Conservation (phyloP, 2,888 invertebrate species). For the Rhingia rostrata region DNA sequence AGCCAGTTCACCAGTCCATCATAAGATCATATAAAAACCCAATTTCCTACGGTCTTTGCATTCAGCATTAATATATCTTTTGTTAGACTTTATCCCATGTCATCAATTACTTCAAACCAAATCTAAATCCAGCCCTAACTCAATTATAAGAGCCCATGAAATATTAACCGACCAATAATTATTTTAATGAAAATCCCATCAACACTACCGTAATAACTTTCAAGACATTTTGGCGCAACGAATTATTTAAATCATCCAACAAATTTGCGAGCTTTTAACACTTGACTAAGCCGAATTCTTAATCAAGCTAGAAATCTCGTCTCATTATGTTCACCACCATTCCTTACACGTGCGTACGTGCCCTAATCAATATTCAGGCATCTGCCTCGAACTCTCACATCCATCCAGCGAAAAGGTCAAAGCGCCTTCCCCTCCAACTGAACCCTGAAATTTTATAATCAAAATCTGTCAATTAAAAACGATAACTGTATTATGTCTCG, state of each 20-base stretch:
- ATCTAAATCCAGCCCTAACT: no score
- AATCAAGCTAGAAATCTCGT: conserved; percentile 12
- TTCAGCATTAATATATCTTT: no score
- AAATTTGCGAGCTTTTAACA: conserved; percentile 25
- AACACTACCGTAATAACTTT: not conserved
- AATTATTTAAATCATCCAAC: conserved; percentile 18
- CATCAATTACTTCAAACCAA: no score
- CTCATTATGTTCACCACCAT: conserved; percentile 17
- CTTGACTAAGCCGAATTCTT: conserved; percentile 6
- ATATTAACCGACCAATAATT: no score
- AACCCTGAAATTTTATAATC: conserved; percentile 9
- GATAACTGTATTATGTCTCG: conserved; percentile 6
- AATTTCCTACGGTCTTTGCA: no score
- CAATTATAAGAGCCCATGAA: no score
- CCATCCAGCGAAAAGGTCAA: not conserved
- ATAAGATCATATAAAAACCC: no score
- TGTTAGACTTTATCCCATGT: no score
- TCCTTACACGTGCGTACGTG: conserved; percentile 9
- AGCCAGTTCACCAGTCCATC: no score
- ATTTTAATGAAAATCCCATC: no score
- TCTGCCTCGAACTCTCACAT: not conserved
- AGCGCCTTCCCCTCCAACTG: not conserved
- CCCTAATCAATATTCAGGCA: conserved; percentile 40
- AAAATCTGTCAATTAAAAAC: conserved; percentile 30
- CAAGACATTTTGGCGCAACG: not conserved